A percentile compares a stretch with the other conserved stretches of the same genome.
These are phyloP conservation scores for Amniataba percoides DNA, from an alignment of 2,797 vertebrate species.

Conservation along the genomic window DNA sequence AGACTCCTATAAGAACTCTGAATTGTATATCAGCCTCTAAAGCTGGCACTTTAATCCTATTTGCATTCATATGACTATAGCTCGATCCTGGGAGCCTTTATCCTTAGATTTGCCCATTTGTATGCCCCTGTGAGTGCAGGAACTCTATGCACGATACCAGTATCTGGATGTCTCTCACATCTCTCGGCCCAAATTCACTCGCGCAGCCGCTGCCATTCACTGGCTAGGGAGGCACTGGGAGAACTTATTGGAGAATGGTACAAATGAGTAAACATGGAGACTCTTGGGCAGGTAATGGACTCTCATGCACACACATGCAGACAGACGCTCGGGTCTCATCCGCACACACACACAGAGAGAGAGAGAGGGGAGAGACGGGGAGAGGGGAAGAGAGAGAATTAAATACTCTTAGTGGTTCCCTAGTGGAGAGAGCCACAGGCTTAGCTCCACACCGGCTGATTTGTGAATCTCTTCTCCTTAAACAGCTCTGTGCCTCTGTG, in stretches of 20 bases:
- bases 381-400: constrained; percentile 83
- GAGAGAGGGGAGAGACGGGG: constrained; percentile 5
- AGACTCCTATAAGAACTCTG: constrained; percentile 86
- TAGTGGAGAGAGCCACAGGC: constrained; percentile 85
- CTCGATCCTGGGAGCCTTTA: constrained; percentile 88
- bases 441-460: constrained; percentile 84
- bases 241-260: constrained; percentile 90
- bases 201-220: constrained; percentile 85
- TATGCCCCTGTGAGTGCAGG: constrained; percentile 90
- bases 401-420: constrained; percentile 91
- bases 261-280: constrained; percentile 92
- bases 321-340: constrained; percentile 57
- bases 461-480: constrained; percentile 87
- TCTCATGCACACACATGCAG: constrained; percentile 67
- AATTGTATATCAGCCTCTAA: constrained; percentile 93
- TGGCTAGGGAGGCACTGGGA: constrained; percentile 84
- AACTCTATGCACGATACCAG: constrained; percentile 89
- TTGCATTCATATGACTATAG: constrained; percentile 95
- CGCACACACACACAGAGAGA: constrained; percentile 50
- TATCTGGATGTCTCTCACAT: constrained; percentile 93
- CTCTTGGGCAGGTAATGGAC: constrained; percentile 85
- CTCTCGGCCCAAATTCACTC: constrained; percentile 90
- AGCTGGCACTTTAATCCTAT: constrained; percentile 93
- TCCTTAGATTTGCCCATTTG: constrained; percentile 93
- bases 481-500: constrained; percentile 88